Percentiles rank a stretch among this genome's conserved stretches.
These are phyloP conservation scores for Channa argus DNA, from an alignment of 2,113 vertebrate genomes.

Conservation along the genomic window DNA sequence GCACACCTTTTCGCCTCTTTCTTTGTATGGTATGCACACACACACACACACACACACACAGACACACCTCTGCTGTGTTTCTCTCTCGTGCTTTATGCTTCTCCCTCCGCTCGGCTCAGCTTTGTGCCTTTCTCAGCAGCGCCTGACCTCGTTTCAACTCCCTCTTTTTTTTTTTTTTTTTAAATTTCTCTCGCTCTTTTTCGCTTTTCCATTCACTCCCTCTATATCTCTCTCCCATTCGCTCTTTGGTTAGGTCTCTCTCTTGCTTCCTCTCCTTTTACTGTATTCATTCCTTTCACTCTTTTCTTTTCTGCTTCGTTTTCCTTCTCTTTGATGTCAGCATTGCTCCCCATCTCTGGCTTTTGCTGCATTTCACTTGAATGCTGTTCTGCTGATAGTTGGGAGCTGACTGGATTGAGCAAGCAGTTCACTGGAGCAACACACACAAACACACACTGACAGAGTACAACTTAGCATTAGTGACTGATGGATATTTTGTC, in stretches of 20 bases:
- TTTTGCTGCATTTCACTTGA: neutral
- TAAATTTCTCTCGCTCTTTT: slow-evolving; percentile 24
- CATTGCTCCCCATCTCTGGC: neutral
- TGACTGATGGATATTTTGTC: slow-evolving; percentile 53
- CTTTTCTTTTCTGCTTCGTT: slow-evolving; percentile 10
- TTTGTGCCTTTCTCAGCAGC: slow-evolving; percentile 36
- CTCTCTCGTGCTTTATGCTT: slow-evolving; percentile 18
- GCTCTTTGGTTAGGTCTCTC: slow-evolving; percentile 5
- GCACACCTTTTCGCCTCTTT: slow-evolving; percentile 11
- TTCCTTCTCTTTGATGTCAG: slow-evolving; percentile 22
- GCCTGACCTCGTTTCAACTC: slow-evolving; percentile 41
- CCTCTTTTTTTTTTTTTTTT: slow-evolving; percentile 14
- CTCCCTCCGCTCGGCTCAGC: slow-evolving; percentile 7
- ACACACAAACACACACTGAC: slow-evolving; percentile 21
- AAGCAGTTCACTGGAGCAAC: neutral
- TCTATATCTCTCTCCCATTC: neutral
- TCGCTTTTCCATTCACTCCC: slow-evolving; percentile 30
- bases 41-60: slow-evolving; percentile 1
- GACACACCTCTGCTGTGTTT: neutral
- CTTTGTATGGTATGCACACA: neutral
- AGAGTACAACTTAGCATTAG: slow-evolving; percentile 9
- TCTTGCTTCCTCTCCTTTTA: slow-evolving; percentile 13
- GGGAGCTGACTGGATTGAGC: slow-evolving; percentile 15
- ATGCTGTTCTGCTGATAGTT: slow-evolving; percentile 3
- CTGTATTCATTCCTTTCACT: slow-evolving; percentile 36